Conservation (phyloP, 2,888 invertebrate species). For the Hyles lineata region DNA sequence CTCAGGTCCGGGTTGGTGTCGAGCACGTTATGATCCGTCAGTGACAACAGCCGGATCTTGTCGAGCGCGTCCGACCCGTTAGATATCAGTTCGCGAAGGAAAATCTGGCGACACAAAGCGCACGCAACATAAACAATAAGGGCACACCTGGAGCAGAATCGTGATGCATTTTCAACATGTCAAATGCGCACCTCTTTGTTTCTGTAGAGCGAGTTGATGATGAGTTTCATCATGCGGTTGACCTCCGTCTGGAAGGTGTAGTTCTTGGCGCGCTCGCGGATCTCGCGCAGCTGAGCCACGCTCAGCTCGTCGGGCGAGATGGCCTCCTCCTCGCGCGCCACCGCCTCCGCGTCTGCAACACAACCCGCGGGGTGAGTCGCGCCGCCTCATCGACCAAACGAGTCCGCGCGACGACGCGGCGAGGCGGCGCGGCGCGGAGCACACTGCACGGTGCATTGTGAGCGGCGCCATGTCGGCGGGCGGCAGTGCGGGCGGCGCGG, state of each 20-base stretch:
- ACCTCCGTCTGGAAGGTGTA: slow-evolving; percentile 99
- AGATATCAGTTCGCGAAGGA: slow-evolving; percentile 98
- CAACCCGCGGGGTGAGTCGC: neutral
- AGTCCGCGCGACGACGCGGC: slow-evolving; percentile 76
- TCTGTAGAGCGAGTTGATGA: slow-evolving; percentile 99
- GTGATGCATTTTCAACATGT: neutral
- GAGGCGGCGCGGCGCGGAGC: slow-evolving; percentile 53
- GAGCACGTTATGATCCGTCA: slow-evolving; percentile 93
- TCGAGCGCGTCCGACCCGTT: slow-evolving; percentile 99
- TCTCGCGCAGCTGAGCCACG: slow-evolving; percentile 96
- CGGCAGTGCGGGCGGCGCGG: slow-evolving; percentile 27
- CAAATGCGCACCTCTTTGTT: slow-evolving; percentile 93
- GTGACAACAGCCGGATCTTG: slow-evolving; percentile 96
- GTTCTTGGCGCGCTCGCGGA: slow-evolving; percentile 94
- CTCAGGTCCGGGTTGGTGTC: slow-evolving; percentile 92
- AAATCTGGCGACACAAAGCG: slow-evolving; percentile 87
- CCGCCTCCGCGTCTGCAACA: slow-evolving; percentile 92
- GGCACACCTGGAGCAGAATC: too few relatives aligned
- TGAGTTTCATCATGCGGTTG: slow-evolving; percentile 99
- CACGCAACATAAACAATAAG: neutral
- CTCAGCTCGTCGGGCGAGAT: slow-evolving; percentile 97
- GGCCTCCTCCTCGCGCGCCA: slow-evolving; percentile 97
- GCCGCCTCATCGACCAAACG: slow-evolving; percentile 4
- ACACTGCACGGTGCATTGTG: neutral
- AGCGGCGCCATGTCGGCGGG: neutral